Evolutionary conservation across 2,888 invertebrate genomes (phyloP).

Genomic region (Gastracanthus pulcherrimus): DNA sequence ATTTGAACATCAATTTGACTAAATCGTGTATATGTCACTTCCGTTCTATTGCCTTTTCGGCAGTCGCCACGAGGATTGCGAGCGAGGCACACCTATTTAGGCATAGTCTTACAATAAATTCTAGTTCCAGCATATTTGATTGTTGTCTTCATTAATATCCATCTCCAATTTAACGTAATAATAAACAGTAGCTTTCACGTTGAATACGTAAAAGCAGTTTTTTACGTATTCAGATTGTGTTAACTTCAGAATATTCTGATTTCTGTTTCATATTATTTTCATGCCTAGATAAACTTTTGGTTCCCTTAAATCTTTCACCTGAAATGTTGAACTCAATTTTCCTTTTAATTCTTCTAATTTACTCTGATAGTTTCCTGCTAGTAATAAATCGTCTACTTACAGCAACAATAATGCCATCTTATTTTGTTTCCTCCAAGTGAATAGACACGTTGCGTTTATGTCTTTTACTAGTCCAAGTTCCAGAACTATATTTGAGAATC

Average conservation of each 20-base stretch:
- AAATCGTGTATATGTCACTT: too few relatives aligned
- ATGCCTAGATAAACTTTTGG: slow-evolving; percentile 59
- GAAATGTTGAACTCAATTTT: slow-evolving; percentile 57
- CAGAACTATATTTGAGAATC: slow-evolving; percentile 53
- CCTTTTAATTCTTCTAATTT: slow-evolving; percentile 16
- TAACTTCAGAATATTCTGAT: slow-evolving; percentile 49
- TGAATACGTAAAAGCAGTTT: too few relatives aligned
- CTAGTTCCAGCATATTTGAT: too few relatives aligned
- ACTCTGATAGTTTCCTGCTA: slow-evolving; percentile 55
- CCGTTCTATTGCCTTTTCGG: too few relatives aligned
- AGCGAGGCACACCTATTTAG: too few relatives aligned
- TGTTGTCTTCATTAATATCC: too few relatives aligned
- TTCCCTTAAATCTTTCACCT: slow-evolving; percentile 61
- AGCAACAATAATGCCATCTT: slow-evolving; percentile 55
- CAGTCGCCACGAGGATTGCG: too few relatives aligned
- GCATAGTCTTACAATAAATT: too few relatives aligned
- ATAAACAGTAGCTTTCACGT: too few relatives aligned
- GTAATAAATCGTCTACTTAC: slow-evolving; percentile 61
- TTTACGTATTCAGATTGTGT: too few relatives aligned
- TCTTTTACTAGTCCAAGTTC: slow-evolving; percentile 58
- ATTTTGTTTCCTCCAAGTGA: slow-evolving; percentile 58
- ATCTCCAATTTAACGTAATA: too few relatives aligned
- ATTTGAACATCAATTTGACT: too few relatives aligned
- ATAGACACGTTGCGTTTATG: slow-evolving; percentile 58
- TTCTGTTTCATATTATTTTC: slow-evolving; percentile 58